Conservation (phyloP, 92 coral and sea anemone genomes). For the Phenganax stokvisi region DNA sequence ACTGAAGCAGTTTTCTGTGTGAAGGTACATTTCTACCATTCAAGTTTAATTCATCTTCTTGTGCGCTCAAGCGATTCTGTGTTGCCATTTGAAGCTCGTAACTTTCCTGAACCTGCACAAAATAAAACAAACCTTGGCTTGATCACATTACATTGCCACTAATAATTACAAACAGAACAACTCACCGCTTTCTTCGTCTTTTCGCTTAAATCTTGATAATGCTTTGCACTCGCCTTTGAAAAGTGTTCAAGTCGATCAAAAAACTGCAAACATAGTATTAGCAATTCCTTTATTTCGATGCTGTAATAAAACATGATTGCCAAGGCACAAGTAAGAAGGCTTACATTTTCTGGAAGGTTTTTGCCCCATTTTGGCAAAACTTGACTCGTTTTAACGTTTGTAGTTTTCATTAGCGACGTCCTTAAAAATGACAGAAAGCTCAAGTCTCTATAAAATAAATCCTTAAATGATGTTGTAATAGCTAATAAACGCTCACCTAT, state of each 20-base stretch:
- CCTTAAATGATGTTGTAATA: no score
- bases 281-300: background rate
- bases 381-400: conserved; percentile 14
- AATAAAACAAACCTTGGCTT: background rate
- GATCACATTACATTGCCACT: background rate
- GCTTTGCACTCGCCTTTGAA: conserved; percentile 76
- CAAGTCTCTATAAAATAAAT: background rate
- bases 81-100: conserved; percentile 98
- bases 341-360: conserved; percentile 89
- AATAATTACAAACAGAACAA: background rate
- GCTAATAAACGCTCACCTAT: conserved; percentile 44
- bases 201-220: conserved; percentile 78
- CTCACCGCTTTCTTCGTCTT: conserved; percentile 88
- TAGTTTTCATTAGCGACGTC: conserved; percentile 54
- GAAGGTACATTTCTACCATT: conserved; percentile 38
- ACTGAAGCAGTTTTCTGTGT: no score
- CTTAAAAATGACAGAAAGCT: background rate
- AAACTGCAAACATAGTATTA: conserved; percentile 55
- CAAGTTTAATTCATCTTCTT: conserved; percentile 52
- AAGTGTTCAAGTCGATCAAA: conserved; percentile 85
- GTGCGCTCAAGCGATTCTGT: conserved; percentile 70
- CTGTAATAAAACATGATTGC: background rate
- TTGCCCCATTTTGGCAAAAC: conserved; percentile 91
- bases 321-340: conserved; percentile 20
- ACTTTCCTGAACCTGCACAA: conserved; percentile 73